These are phyloP conservation scores for Chalcosyrphus nemorum DNA, from an alignment of 2,888 invertebrate species.

Conservation along the genomic window DNA sequence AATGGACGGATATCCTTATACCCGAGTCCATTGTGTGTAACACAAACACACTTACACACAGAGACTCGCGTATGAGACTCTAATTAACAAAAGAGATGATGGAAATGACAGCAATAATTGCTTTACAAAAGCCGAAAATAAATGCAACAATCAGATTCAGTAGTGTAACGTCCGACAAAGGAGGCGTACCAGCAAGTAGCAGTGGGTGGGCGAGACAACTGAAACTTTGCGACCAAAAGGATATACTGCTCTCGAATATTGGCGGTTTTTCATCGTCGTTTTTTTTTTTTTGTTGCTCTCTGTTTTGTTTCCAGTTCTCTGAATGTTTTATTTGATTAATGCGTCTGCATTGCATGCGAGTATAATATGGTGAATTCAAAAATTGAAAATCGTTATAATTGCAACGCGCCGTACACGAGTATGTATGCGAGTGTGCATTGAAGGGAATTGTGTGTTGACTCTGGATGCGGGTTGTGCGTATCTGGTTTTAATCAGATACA, in stretches of 20 bases:
- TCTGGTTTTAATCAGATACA: constrained; percentile 65
- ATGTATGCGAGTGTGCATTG: constrained; percentile 10
- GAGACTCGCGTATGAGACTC: constrained; percentile 59
- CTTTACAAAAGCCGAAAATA: constrained; percentile 73
- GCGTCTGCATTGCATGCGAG: constrained; percentile 48
- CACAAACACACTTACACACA: constrained; percentile 25
- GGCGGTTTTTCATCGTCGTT: constrained; percentile 45
- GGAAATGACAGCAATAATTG: constrained; percentile 73
- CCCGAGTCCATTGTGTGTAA: constrained; percentile 39
- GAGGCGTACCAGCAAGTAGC: not conserved
- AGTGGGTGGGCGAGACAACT: constrained; percentile 3
- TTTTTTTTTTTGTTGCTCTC: not conserved
- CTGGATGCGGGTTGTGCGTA: constrained; percentile 28
- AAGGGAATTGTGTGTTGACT: constrained; percentile 47
- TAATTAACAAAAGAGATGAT: constrained; percentile 74
- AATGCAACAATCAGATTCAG: constrained; percentile 72
- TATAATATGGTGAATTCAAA: constrained; percentile 50
- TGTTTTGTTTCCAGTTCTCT: constrained; percentile 40
- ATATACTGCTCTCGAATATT: constrained; percentile 38
- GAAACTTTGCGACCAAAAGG: constrained; percentile 2
- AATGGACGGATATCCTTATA: constrained; percentile 51
- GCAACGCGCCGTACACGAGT: too few relatives aligned
- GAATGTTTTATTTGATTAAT: constrained; percentile 70
- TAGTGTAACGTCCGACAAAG: constrained; percentile 2
- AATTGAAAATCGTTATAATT: constrained; percentile 69